Percentiles rank a stretch among this genome's conserved stretches.
Conservation (phyloP, 2,113 vertebrate species). For the Pleuronectes platessa region DNA sequence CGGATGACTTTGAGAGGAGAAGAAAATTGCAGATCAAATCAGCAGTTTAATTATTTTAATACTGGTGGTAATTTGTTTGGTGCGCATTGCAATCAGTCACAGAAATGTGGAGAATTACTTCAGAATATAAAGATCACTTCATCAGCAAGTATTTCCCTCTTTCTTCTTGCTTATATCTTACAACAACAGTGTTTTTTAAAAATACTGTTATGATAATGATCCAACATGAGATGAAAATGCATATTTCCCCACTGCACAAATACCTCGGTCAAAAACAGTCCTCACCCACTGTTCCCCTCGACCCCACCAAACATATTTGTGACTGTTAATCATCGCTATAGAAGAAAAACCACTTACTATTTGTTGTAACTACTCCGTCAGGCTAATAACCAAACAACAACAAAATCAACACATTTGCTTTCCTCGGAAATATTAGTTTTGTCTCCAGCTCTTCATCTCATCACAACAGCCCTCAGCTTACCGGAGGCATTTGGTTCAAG, state of each 20-base stretch:
- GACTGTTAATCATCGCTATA: background rate
- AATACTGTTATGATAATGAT: background rate
- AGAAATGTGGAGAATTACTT: background rate
- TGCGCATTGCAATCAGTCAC: too few relatives aligned
- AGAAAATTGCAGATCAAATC: background rate
- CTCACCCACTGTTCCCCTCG: background rate
- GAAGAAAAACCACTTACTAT: background rate
- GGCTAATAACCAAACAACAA: background rate
- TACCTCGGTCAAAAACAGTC: background rate
- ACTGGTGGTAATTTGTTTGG: too few relatives aligned
- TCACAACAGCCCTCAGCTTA: constrained; percentile 20
- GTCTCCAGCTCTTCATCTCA: constrained; percentile 10
- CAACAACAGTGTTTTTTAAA: background rate
- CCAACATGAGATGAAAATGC: background rate
- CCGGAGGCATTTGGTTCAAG: constrained; percentile 31
- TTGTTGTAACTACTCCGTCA: constrained; percentile 1
- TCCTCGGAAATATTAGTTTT: constrained; percentile 18
- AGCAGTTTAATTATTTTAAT: too few relatives aligned
- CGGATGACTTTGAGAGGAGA: background rate
- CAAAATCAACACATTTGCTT: constrained; percentile 17
- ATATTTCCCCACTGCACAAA: background rate
- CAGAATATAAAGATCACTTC: background rate
- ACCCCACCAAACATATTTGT: background rate
- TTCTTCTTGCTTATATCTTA: background rate
- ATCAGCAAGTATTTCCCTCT: background rate